Evolutionary conservation across 2,888 invertebrate genomes (phyloP), one percentile per base, ranked within the genome.

Genomic region (Acanthoscelides obtectus): DNA sequence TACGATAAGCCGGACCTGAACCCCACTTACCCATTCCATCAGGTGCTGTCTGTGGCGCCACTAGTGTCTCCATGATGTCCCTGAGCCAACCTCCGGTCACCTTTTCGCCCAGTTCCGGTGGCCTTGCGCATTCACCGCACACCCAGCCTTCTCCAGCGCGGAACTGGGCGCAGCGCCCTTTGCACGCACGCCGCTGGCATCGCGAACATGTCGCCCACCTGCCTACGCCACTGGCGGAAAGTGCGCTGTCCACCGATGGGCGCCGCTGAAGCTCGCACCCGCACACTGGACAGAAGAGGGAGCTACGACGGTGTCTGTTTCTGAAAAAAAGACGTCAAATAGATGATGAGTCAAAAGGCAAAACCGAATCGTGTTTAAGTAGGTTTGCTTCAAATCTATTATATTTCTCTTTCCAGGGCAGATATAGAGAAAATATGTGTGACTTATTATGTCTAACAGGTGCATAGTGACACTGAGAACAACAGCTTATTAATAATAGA

Each of bases 171-270:
- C 85, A 85, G 74, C 81, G 77, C 69, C 75, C 73, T 71, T 79
- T 81, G 79, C 85, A 85, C 19, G 83, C 79, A 75, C 81, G 81
- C 70, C 75, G 74, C 22, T 77, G 76, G 76, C 85, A 85, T 81
- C 80, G 80, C 70, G 75, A 69, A 75, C 85, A 85, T 65, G 80
- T 82, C 21, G 83, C 82, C 25, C 81, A 79, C 70, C 80, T 79
- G 64, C 81, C 81, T 20, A 78, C 75, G 45, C 8, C 45, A 45
- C 45, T 45, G 45, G 3, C 17, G 12, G 45, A 45, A 45, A 45
- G 45, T 6, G 45, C 45, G 45, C 45, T 12, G 5, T 45, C 45
- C 45, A 45, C 45, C 12, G 45, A 45, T 17, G 45, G 45, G 17
- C 45, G 45, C 45, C 45, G 45, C 45, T 45, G 45, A 17, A 45